phyloP scores from a whole-genome alignment of 37 sponge, comb jelly and placozoan genomes.

The Beroe forskalii region DNA sequence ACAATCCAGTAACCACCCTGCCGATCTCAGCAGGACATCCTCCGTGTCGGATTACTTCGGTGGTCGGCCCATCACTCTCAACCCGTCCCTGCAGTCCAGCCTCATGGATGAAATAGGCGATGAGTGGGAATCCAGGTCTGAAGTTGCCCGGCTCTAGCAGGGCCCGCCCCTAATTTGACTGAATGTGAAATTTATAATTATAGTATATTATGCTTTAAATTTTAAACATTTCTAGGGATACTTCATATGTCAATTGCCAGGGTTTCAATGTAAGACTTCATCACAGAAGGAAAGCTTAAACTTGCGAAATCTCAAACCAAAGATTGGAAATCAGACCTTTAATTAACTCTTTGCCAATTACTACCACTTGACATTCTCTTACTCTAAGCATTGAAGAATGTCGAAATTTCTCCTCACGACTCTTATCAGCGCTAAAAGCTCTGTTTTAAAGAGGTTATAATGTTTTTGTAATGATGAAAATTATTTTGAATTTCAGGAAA shows the following conservation, averaged over 20 bases:
- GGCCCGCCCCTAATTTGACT: not conserved
- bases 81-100: not conserved
- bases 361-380: no score
- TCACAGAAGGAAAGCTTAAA: not conserved
- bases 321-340: no score
- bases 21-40: not conserved
- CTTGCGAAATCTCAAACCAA: not conserved
- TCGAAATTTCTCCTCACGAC: no score
- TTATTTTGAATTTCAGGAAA: no score
- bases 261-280: not conserved
- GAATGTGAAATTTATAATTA: not conserved
- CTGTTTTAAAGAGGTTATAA: no score
- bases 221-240: not conserved
- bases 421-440: no score
- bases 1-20: not conserved
- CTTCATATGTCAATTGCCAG: not conserved
- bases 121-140: slow-evolving; percentile 23
- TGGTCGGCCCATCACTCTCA: not conserved
- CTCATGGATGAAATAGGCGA: slow-evolving; percentile 11
- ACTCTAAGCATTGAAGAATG: no score
- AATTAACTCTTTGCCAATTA: no score
- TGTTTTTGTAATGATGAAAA: no score
- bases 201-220: not conserved
- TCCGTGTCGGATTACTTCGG: slow-evolving; percentile 59
- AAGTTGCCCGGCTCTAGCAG: not conserved